Evolutionary conservation across 2,888 invertebrate species (phyloP).

Genomic region (Noctua janthina): DNA sequence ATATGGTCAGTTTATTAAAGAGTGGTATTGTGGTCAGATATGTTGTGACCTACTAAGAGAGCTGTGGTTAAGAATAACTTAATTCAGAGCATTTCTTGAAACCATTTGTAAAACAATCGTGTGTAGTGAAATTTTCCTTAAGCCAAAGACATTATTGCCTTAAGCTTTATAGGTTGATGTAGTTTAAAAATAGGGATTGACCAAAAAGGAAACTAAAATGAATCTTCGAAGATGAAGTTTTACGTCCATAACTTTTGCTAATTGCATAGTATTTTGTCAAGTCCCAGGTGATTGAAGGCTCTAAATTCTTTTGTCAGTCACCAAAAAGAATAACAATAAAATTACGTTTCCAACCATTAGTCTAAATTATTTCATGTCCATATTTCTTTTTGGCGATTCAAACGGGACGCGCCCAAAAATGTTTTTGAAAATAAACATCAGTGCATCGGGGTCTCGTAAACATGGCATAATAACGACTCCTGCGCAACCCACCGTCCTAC

Average conservation of each 20-base stretch:
- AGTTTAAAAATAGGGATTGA: neutral
- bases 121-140: constrained; percentile 47
- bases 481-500: constrained; percentile 72
- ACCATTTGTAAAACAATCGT: constrained; percentile 22
- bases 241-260: neutral
- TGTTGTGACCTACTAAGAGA: constrained; percentile 56
- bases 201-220: neutral
- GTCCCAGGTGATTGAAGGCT: constrained; percentile 1
- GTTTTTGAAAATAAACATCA: constrained; percentile 55
- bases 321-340: constrained; percentile 22
- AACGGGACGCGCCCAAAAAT: constrained; percentile 62
- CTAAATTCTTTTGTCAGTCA: constrained; percentile 20
- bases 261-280: neutral
- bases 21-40: constrained; percentile 58
- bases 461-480: constrained; percentile 73
- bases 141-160: constrained; percentile 31
- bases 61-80: constrained; percentile 45
- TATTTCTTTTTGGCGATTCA: constrained; percentile 56
- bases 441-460: constrained; percentile 65
- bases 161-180: neutral
- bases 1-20: constrained; percentile 48
- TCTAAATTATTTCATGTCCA: constrained; percentile 45
- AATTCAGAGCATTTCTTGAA: constrained; percentile 53
- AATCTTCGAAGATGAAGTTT: neutral
- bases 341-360: constrained; percentile 33